phyloP scores from a whole-genome alignment of 1,140 invertebrate species.

The Eupristina koningsbergeri region DNA sequence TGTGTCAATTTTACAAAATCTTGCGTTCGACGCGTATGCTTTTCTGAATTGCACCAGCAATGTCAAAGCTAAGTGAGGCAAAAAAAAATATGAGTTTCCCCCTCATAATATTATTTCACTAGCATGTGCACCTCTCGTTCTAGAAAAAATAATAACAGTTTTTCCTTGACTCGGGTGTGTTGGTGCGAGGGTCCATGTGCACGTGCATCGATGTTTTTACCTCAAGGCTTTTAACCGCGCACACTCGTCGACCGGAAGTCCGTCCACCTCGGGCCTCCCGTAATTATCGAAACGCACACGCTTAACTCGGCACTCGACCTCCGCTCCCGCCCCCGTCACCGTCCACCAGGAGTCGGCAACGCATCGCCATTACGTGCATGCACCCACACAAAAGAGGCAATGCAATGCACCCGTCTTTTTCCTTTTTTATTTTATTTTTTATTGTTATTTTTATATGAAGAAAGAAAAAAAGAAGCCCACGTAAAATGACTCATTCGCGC shows the following conservation, averaged over 20 bases:
- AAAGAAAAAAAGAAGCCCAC: background rate
- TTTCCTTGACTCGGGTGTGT: background rate
- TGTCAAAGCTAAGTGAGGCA: background rate
- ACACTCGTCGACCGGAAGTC: constrained; percentile 60
- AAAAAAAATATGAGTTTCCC: background rate
- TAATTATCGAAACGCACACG: constrained; percentile 59
- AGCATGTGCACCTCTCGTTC: background rate
- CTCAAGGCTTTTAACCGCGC: background rate
- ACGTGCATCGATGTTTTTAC: background rate
- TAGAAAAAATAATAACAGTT: background rate
- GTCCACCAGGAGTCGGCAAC: too few relatives aligned
- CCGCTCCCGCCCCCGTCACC: background rate
- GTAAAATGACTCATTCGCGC: background rate
- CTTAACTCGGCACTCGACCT: background rate
- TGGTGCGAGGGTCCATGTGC: background rate
- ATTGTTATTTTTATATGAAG: too few relatives aligned
- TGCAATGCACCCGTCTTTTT: background rate
- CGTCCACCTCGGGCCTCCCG: constrained; percentile 66
- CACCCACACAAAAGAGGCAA: background rate
- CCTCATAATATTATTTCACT: background rate
- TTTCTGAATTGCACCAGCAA: background rate
- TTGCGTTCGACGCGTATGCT: background rate
- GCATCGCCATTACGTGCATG: background rate
- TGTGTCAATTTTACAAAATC: background rate
- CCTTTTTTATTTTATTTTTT: background rate